Percentiles rank a stretch among this genome's conserved stretches.
Evolutionary conservation across 2,113 vertebrate species (phyloP).

Genomic region (Rhizomys pruinosus): DNA sequence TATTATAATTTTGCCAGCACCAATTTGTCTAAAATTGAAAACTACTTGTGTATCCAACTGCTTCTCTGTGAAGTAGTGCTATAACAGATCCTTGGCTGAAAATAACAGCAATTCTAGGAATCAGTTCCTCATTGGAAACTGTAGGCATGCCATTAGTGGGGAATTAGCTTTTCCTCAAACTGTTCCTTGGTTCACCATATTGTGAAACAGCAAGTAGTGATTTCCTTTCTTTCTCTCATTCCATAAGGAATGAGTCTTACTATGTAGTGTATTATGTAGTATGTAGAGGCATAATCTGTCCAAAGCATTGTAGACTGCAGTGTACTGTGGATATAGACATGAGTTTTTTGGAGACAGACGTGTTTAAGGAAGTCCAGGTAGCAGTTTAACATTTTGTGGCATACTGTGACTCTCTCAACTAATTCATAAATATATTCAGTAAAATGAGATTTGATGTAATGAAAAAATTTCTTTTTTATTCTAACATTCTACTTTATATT

Average conservation of each 20-base stretch:
- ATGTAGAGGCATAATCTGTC: neutral
- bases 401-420: neutral
- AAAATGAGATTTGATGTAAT: neutral
- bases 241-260: neutral
- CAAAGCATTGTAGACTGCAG: neutral
- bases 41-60: conserved; percentile 36
- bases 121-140: conserved; percentile 12
- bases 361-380: conserved; percentile 15
- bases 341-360: neutral
- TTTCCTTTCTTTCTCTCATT: neutral
- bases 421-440: conserved; percentile 55
- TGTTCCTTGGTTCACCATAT: conserved; percentile 1
- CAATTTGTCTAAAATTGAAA: conserved; percentile 45
- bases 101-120: neutral
- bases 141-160: neutral
- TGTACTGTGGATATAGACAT: neutral
- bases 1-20: conserved; percentile 43
- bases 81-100: conserved; percentile 24
- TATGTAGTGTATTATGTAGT: neutral
- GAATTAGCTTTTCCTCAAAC: neutral
- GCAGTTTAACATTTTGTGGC: neutral
- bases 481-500: conserved; percentile 40
- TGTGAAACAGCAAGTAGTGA: neutral
- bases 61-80: conserved; percentile 4
- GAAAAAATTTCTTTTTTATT: conserved; percentile 52